These are phyloP conservation scores for Heloderma charlesbogerti DNA, from an alignment of 2,113 vertebrate genomes.

Conservation along the genomic window DNA sequence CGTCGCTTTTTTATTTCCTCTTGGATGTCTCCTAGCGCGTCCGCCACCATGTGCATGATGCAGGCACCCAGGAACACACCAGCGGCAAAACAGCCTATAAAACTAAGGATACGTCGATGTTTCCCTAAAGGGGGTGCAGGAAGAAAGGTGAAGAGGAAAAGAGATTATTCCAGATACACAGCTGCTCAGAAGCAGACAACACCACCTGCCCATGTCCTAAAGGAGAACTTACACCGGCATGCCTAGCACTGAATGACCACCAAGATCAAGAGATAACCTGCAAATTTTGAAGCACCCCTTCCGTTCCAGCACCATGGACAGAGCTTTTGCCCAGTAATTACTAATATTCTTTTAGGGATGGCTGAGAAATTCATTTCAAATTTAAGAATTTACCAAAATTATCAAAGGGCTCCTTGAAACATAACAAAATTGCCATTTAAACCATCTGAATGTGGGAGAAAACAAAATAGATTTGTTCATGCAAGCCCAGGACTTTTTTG, in stretches of 20 bases:
- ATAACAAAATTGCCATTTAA: too few species aligned
- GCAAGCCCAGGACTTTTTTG: too few species aligned
- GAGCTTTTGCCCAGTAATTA: background rate
- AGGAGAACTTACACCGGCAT: background rate
- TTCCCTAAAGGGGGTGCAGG: constrained; percentile 49
- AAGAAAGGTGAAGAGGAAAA: background rate
- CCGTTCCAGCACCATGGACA: constrained; percentile 1
- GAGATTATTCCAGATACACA: background rate
- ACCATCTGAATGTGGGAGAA: background rate
- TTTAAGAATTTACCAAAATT: too few species aligned
- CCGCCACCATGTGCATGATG: constrained; percentile 72
- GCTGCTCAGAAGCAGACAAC: background rate
- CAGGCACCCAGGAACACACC: constrained; percentile 74
- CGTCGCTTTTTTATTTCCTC: constrained; percentile 53
- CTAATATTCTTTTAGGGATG: too few species aligned
- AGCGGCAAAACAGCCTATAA: constrained; percentile 68
- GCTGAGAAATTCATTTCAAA: too few species aligned
- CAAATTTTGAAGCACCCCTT: background rate
- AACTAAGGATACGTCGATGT: constrained; percentile 60
- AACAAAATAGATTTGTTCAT: too few species aligned
- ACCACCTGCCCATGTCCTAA: background rate
- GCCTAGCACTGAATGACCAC: too few species aligned
- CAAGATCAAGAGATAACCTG: background rate
- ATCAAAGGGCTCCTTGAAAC: too few species aligned
- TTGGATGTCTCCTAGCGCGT: constrained; percentile 66